Percentiles rank a stretch among this genome's conserved stretches.
Evolutionary conservation across 2,797 vertebrate species (phyloP).

Genomic region (Molossus alvarezi): DNA sequence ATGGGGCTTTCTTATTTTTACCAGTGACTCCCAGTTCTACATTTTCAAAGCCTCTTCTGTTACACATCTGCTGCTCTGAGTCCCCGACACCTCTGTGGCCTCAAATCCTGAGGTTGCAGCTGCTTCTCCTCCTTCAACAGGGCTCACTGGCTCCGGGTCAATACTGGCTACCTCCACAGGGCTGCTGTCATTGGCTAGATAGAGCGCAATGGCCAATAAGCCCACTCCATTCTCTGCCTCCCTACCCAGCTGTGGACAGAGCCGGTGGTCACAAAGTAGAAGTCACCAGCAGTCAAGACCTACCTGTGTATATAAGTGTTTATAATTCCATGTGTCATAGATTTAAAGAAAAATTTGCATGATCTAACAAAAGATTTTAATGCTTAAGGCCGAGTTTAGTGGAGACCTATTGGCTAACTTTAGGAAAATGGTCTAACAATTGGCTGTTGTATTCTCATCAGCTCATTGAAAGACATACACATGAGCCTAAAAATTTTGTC

Average conservation of each 20-base stretch:
- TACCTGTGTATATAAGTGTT: not conserved
- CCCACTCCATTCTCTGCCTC: not conserved
- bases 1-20: conserved; percentile 94
- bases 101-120: not conserved
- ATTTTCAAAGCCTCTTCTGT: conserved; percentile 94
- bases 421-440: not conserved
- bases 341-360: not conserved
- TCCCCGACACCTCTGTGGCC: not conserved
- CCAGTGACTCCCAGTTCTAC: conserved; percentile 95
- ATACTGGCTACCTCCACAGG: not conserved
- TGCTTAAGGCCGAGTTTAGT: not conserved
- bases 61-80: conserved; percentile 82
- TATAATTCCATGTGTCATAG: not conserved
- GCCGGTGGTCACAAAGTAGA: not conserved
- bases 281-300: not conserved
- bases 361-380: not conserved
- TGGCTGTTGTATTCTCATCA: not conserved
- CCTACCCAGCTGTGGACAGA: not conserved
- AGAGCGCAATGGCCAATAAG: not conserved
- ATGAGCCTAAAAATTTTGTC: not conserved
- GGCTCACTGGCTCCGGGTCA: not conserved
- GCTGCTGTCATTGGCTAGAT: not conserved
- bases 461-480: not conserved
- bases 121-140: not conserved
- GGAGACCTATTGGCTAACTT: not conserved